Percentiles rank a stretch among this genome's conserved stretches.
Conservation (phyloP, 2,797 vertebrate genomes). For the Sebastes goodei region DNA sequence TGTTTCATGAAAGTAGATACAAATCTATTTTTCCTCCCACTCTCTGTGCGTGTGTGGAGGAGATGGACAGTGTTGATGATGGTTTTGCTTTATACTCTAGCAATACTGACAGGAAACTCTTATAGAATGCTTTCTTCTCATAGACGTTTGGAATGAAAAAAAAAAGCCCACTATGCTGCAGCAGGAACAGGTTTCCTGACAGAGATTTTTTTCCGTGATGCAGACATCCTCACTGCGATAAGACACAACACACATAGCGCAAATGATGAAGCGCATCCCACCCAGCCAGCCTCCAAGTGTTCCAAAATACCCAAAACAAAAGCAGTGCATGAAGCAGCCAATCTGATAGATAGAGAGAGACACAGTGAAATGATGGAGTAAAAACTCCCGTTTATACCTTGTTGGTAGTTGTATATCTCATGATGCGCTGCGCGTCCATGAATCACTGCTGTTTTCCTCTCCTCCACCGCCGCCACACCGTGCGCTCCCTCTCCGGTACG, state of each 20-base stretch:
- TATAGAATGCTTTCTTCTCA: background rate
- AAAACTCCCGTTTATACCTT: constrained; percentile 49
- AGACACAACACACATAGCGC: constrained; percentile 29
- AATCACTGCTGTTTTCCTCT: constrained; percentile 30
- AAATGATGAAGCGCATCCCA: constrained; percentile 46
- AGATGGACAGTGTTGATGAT: background rate
- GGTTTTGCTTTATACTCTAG: background rate
- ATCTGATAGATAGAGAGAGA: background rate
- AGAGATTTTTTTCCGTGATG: constrained; percentile 48
- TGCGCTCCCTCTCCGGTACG: constrained; percentile 36
- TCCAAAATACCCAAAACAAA: background rate
- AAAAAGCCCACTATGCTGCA: constrained; percentile 23
- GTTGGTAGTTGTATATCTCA: constrained; percentile 53
- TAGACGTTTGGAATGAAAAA: background rate
- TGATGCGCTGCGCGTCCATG: constrained; percentile 54
- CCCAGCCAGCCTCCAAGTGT: constrained; percentile 30
- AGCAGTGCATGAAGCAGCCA: background rate
- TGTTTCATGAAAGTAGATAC: background rate
- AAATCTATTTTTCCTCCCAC: background rate
- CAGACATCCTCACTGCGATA: constrained; percentile 58
- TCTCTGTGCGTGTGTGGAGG: background rate
- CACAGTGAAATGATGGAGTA: background rate
- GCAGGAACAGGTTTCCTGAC: constrained; percentile 38
- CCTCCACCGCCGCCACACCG: constrained; percentile 2
- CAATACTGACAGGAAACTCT: background rate